Conservation (phyloP, 2,888 invertebrate species). For the Sphinx pinastri region DNA sequence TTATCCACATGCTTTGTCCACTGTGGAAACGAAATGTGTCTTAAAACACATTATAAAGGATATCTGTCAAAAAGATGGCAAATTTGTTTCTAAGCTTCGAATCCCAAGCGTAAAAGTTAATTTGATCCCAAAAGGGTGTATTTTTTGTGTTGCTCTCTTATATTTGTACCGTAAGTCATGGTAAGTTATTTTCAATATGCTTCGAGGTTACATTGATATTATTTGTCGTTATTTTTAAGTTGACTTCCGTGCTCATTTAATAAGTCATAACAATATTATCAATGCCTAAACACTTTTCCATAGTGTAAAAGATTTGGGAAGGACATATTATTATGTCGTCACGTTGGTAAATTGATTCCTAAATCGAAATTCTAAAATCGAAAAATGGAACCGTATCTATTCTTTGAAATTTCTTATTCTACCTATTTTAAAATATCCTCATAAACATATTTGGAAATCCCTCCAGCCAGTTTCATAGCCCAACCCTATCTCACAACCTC, state of each 20-base stretch:
- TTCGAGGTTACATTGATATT: not conserved
- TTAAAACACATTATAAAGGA: not conserved
- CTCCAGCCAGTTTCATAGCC: not conserved
- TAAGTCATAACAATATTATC: too few relatives aligned
- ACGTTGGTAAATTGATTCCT: too few relatives aligned
- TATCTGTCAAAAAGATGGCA: slow-evolving; percentile 4
- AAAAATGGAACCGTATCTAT: too few relatives aligned
- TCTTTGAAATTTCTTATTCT: too few relatives aligned
- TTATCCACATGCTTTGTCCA: not conserved
- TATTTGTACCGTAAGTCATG: not conserved
- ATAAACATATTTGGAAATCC: too few relatives aligned
- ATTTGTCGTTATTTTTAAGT: not conserved
- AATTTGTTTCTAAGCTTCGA: not conserved
- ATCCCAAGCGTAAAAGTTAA: not conserved
- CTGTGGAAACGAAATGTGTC: too few relatives aligned
- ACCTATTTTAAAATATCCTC: too few relatives aligned
- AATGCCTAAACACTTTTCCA: too few relatives aligned
- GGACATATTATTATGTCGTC: too few relatives aligned
- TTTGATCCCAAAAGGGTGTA: not conserved
- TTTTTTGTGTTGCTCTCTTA: slow-evolving; percentile 4
- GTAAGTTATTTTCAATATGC: not conserved
- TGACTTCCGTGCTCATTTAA: not conserved
- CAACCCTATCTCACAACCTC: not conserved
- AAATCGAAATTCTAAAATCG: too few relatives aligned
- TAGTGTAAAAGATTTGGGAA: too few relatives aligned